Percentiles rank a stretch among this genome's conserved stretches.
These are phyloP conservation scores for Troilus luridus DNA, from an alignment of 2,888 invertebrate species.

Conservation along the genomic window DNA sequence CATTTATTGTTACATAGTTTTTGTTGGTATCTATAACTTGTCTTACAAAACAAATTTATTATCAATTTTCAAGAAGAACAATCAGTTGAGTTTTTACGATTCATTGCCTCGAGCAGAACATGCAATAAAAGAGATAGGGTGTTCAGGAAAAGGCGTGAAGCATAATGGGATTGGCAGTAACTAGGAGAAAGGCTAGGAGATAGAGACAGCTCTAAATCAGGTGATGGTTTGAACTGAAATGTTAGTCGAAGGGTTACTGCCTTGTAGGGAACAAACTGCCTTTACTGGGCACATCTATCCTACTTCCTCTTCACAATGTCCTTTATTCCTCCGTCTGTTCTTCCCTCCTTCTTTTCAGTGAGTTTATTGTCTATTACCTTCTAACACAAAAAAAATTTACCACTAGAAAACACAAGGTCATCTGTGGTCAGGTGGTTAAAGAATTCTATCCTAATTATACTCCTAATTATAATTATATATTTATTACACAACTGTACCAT, in stretches of 20 bases:
- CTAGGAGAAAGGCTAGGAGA: not conserved
- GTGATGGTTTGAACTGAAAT: conserved; percentile 18
- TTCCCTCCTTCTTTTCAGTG: no score
- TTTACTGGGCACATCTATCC: not conserved
- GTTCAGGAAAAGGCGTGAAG: conserved; percentile 9
- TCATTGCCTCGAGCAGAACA: not conserved
- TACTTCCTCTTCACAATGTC: not conserved
- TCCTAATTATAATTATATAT: no score
- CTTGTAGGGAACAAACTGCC: conserved; percentile 31
- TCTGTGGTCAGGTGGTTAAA: no score
- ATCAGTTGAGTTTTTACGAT: not conserved
- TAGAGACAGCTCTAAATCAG: conserved; percentile 29
- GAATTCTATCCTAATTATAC: no score
- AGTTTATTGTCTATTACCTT: not conserved
- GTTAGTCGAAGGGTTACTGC: conserved; percentile 18
- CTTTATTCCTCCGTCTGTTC: not conserved
- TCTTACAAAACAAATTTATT: not conserved
- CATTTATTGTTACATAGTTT: no score
- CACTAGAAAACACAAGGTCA: no score
- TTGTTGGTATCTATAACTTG: no score
- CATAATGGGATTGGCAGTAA: conserved; percentile 40
- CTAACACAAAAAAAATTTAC: no score
- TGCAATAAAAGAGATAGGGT: not conserved
- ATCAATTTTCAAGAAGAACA: not conserved
- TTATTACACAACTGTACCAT: no score